Conservation (phyloP, 2,888 invertebrate genomes). For the Diaprepes abbreviatus region DNA sequence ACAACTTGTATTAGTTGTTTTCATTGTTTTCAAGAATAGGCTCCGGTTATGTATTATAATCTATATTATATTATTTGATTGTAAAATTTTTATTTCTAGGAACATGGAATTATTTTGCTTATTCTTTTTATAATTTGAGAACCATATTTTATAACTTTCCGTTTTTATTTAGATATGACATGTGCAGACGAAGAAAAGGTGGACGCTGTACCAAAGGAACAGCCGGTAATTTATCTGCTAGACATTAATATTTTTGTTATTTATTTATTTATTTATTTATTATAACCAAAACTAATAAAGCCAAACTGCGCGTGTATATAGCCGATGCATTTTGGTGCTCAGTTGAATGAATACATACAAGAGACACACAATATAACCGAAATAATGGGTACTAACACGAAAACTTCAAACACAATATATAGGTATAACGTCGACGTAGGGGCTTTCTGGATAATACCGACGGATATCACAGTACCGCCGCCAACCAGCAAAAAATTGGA, state of each 20-base stretch:
- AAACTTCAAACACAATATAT: conserved; percentile 6
- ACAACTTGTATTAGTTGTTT: no score
- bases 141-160: conserved; percentile 15
- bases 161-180: conserved; percentile 86
- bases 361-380: not conserved
- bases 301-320: conserved; percentile 39
- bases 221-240: conserved; percentile 81
- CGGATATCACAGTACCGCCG: not conserved
- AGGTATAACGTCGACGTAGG: not conserved
- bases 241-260: conserved; percentile 43
- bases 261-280: conserved; percentile 28
- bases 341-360: not conserved
- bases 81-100: not conserved
- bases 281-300: conserved; percentile 18
- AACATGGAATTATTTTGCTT: not conserved
- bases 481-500: no score
- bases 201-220: conserved; percentile 98
- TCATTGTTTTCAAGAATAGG: no score
- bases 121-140: not conserved
- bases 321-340: not conserved
- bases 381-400: conserved; percentile 10
- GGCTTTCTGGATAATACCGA: not conserved
- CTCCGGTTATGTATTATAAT: not conserved
- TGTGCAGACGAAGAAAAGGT: conserved; percentile 96
- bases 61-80: not conserved